Percentiles rank a stretch among this genome's conserved stretches.
These are phyloP conservation scores for Neodon shergylaensis DNA, from an alignment of 2,113 vertebrate genomes.

Conservation along the genomic window DNA sequence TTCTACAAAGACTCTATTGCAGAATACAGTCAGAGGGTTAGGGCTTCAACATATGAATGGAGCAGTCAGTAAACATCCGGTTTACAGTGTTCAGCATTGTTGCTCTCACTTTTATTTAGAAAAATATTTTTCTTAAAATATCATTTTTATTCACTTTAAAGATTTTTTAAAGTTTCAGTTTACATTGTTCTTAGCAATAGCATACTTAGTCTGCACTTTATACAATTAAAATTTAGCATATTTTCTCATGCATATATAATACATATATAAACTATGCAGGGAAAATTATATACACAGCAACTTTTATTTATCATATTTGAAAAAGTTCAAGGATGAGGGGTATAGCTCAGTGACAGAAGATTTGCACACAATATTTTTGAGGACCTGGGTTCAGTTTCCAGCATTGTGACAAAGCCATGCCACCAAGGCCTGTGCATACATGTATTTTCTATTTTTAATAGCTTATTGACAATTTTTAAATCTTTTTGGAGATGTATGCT, in stretches of 20 bases:
- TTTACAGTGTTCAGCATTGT: background rate
- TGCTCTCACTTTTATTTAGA: background rate
- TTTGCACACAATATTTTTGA: no score
- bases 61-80: background rate
- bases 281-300: background rate
- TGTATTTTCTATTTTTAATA: background rate
- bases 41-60: background rate
- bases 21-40: background rate
- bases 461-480: background rate
- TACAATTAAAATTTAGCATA: background rate
- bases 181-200: background rate
- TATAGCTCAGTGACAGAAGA: background rate
- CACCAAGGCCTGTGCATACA: background rate
- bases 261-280: background rate
- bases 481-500: background rate
- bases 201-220: background rate
- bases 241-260: background rate
- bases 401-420: background rate
- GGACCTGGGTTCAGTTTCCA: background rate
- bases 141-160: background rate
- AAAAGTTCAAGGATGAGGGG: background rate
- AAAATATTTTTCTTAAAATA: background rate
- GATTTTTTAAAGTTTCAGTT: background rate
- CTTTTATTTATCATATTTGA: background rate
- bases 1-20: background rate